A percentile compares a stretch with the other conserved stretches of the same genome.
Conservation (phyloP, 2,797 vertebrate species). For the Mormyrops boulengeri region DNA sequence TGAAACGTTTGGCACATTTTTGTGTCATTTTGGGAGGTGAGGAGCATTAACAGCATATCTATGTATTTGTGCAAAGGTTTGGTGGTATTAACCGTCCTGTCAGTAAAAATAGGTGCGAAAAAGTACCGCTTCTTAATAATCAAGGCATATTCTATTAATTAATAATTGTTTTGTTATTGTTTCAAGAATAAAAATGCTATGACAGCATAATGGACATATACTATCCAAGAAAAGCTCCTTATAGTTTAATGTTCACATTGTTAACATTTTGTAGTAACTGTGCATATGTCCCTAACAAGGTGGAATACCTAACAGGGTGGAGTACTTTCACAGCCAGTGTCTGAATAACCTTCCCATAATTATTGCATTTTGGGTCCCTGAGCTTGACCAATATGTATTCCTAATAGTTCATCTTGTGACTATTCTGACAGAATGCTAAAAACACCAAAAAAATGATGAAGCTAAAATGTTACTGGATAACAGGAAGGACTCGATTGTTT, state of each 20-base stretch:
- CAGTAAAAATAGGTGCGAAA: background rate
- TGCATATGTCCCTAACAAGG: background rate
- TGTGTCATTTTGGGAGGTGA: background rate
- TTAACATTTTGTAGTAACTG: background rate
- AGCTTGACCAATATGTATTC: background rate
- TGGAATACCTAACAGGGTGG: background rate
- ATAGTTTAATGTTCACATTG: background rate
- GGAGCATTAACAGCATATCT: background rate
- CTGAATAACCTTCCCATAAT: background rate
- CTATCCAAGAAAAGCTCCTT: background rate
- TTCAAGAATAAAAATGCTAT: background rate
- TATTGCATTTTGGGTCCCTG: background rate
- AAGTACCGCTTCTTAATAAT: background rate
- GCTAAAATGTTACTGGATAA: background rate
- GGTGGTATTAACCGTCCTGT: background rate
- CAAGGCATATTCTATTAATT: background rate
- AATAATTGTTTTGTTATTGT: background rate
- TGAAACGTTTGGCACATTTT: background rate
- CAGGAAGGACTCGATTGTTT: background rate
- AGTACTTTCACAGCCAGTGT: background rate
- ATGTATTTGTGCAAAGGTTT: background rate
- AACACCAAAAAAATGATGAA: background rate
- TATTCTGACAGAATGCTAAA: background rate
- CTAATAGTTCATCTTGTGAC: background rate
- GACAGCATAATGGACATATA: background rate